phyloP scores from a whole-genome alignment of 2,888 invertebrate genomes.

The Merodon equestris region DNA sequence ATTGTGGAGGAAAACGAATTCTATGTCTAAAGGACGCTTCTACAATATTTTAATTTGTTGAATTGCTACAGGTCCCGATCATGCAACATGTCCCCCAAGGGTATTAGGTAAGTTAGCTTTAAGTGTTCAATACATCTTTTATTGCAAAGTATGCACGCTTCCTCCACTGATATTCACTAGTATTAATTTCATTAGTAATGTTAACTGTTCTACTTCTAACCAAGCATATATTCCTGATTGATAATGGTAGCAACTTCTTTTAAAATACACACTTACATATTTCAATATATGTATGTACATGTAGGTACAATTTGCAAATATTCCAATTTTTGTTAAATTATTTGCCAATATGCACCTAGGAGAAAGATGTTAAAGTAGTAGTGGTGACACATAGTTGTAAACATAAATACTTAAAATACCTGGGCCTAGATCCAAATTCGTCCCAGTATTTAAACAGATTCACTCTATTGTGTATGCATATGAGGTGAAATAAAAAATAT shows the following conservation, averaged over 20 bases:
- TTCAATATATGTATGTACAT: too few species aligned
- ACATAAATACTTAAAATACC: slow-evolving; percentile 57
- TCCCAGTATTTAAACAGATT: slow-evolving; percentile 58
- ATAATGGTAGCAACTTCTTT: too few species aligned
- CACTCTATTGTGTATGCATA: slow-evolving; percentile 33
- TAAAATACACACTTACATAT: not conserved
- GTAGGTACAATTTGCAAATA: too few species aligned
- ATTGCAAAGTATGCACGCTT: slow-evolving; percentile 38
- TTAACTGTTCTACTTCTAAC: slow-evolving; percentile 16
- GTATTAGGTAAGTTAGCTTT: slow-evolving; percentile 78
- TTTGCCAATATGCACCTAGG: too few species aligned
- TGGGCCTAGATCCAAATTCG: slow-evolving; percentile 70
- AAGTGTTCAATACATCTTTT: slow-evolving; percentile 63
- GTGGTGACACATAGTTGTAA: not conserved
- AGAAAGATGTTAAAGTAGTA: not conserved
- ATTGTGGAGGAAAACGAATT: slow-evolving; percentile 66
- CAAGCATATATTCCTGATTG: slow-evolving; percentile 1
- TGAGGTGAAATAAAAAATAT: not conserved
- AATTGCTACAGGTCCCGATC: slow-evolving; percentile 79
- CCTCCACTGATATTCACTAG: slow-evolving; percentile 41
- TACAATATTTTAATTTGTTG: slow-evolving; percentile 71
- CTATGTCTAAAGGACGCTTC: slow-evolving; percentile 70
- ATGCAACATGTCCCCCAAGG: slow-evolving; percentile 79
- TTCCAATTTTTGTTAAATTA: too few species aligned
- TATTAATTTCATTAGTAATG: not conserved